These are phyloP conservation scores for Glyptemys insculpta DNA, from an alignment of 2,797 vertebrate species.

Conservation along the genomic window DNA sequence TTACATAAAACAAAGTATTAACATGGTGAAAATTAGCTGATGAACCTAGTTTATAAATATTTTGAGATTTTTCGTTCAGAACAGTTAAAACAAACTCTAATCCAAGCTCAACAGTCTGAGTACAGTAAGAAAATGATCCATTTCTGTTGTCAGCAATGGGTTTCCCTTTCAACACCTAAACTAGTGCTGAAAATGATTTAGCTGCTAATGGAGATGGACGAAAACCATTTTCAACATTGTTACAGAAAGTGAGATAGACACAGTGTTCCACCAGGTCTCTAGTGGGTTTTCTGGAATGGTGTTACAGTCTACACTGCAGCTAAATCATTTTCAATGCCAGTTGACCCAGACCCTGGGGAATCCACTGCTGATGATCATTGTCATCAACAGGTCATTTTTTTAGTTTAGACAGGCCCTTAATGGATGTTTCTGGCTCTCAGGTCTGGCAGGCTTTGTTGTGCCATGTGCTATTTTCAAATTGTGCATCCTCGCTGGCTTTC, in stretches of 20 bases:
- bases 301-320: neutral
- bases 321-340: constrained; percentile 16
- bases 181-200: neutral
- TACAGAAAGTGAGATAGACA: neutral
- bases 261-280: fast-evolving
- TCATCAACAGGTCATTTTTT: neutral
- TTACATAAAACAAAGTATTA: neutral
- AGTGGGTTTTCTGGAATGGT: neutral
- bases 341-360: neutral
- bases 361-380: neutral
- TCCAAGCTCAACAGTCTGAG: neutral
- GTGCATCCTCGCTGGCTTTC: neutral
- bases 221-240: neutral
- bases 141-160: neutral
- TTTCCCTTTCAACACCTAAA: neutral
- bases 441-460: neutral
- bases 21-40: neutral
- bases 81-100: neutral
- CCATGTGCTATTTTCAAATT: neutral
- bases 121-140: neutral
- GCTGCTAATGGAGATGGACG: neutral
- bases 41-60: neutral
- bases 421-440: neutral
- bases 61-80: neutral
- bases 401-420: fast-evolving